Base-by-base conservation (phyloP, 2,888 invertebrate genomes). In the Nudaria mundana region DNA sequence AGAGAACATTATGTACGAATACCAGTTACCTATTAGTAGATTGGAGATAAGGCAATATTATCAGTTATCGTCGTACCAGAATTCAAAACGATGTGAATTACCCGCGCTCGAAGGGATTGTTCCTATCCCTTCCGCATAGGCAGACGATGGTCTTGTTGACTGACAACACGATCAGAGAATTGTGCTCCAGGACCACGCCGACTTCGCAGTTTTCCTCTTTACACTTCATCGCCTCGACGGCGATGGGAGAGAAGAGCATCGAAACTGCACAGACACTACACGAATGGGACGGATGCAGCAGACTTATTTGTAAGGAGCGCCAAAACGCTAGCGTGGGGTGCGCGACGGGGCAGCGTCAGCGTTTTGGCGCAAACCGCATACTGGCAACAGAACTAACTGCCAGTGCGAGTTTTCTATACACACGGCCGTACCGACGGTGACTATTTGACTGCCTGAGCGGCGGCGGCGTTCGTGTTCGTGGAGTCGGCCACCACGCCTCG, bases 191-290 rank as follows among this genome's bases (percentile, higher is more conserved):
- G 61, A 89, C 79, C 74, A 89, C 87, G 70, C 88, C 89, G 52
- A 89, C 88, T 75, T 89, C 89, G 69, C 89, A 89, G 73, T 89
- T 89, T 78, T 85, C 88, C 84, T 86, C 89, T 81, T 88, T 88
- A 79, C 89, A 89, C 89, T 89, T 89, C 89, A 89, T 89, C 88
- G 88, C 87, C 82, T 83, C 83, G 49, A 76, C 78, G 83, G 85
- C 87, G 86, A 88, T 84, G 58, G 82, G 81, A 85, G 87, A 78
- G 81, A 86, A 86, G 85, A 85, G 86, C 87, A 87, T 88, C 74
- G 82, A 84, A 80, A 73, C 71, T 63, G 75, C 77, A 79, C 80
- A 63, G 70, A 71, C 80, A 81, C 80, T 76, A 70, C 71, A 77
- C 74, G 44, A 45, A 46, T 40, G 56, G 49, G 49, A 75, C 58